phyloP scores from a whole-genome alignment of 2,797 vertebrate species.

The Protonibea diacanthus region DNA sequence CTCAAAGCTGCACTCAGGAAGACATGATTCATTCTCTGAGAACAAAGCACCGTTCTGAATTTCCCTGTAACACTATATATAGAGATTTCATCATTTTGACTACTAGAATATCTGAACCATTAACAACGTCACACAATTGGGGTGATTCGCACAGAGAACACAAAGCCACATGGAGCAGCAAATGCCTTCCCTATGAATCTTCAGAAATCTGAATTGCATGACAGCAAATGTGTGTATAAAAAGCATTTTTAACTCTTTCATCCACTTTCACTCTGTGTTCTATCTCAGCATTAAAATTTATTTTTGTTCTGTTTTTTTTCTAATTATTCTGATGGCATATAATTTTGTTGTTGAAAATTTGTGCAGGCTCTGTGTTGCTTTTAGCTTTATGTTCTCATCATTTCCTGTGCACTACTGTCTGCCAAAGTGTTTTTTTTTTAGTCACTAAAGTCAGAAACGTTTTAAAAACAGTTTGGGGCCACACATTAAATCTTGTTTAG shows the following conservation, averaged over 20 bases:
- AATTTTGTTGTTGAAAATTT: no score
- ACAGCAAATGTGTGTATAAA: not conserved
- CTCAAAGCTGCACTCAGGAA: slow-evolving; percentile 34
- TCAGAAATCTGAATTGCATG: not conserved
- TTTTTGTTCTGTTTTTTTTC: not conserved
- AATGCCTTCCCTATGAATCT: not conserved
- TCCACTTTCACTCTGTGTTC: not conserved
- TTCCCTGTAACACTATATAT: not conserved
- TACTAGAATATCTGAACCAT: not conserved
- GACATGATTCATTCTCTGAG: slow-evolving; percentile 6
- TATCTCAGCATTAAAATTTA: not conserved
- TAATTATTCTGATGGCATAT: not conserved
- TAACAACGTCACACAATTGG: not conserved
- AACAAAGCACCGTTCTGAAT: slow-evolving; percentile 21
- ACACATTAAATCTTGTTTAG: no score
- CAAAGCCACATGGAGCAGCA: not conserved
- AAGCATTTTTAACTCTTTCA: not conserved
- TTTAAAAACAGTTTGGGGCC: not conserved
- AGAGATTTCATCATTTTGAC: not conserved
- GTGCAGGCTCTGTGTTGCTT: not conserved
- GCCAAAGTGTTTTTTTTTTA: not conserved
- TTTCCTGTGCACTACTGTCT: not conserved
- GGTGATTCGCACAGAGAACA: not conserved
- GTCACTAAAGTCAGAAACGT: not conserved
- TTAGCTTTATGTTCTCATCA: not conserved